Percentiles rank a stretch among this genome's conserved stretches.
Conservation (phyloP, 2,888 invertebrate species). For the Drosophila algonquin region DNA sequence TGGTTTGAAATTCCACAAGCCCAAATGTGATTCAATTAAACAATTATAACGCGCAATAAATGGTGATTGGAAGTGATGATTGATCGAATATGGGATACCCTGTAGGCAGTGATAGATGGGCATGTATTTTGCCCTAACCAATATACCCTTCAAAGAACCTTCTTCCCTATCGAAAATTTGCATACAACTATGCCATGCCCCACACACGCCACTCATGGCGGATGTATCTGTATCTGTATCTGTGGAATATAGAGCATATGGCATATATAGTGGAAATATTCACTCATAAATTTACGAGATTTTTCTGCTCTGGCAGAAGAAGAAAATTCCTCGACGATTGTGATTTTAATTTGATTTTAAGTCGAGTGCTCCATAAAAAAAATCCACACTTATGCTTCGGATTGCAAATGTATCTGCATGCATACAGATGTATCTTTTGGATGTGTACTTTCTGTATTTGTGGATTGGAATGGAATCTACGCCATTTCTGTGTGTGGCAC, state of each 20-base stretch:
- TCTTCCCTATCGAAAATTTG: slow-evolving; percentile 36
- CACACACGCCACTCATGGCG: not conserved
- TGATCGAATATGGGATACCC: not conserved
- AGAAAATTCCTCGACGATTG: slow-evolving; percentile 6
- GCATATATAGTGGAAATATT: not conserved
- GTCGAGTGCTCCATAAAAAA: slow-evolving; percentile 46
- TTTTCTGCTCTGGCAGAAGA: too few species aligned
- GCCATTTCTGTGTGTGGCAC: slow-evolving; percentile 58
- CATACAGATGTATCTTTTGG: not conserved
- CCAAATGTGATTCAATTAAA: slow-evolving; percentile 57
- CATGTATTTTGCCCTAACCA: not conserved
- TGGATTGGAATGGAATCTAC: slow-evolving; percentile 57
- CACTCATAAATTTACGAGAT: slow-evolving; percentile 16
- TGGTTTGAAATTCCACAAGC: slow-evolving; percentile 27
- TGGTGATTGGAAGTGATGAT: not conserved
- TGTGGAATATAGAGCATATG: slow-evolving; percentile 26
- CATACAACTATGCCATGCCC: slow-evolving; percentile 45
- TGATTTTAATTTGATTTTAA: slow-evolving; percentile 14
- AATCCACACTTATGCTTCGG: slow-evolving; percentile 44
- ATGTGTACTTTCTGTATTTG: not conserved
- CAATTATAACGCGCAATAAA: slow-evolving; percentile 55
- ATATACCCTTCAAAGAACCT: not conserved
- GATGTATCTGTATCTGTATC: not conserved
- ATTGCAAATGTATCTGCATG: slow-evolving; percentile 9
- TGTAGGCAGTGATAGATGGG: not conserved